Evolutionary conservation across 2,797 vertebrate genomes (phyloP), one percentile per base, ranked within the genome.

Genomic region (Menidia menidia): DNA sequence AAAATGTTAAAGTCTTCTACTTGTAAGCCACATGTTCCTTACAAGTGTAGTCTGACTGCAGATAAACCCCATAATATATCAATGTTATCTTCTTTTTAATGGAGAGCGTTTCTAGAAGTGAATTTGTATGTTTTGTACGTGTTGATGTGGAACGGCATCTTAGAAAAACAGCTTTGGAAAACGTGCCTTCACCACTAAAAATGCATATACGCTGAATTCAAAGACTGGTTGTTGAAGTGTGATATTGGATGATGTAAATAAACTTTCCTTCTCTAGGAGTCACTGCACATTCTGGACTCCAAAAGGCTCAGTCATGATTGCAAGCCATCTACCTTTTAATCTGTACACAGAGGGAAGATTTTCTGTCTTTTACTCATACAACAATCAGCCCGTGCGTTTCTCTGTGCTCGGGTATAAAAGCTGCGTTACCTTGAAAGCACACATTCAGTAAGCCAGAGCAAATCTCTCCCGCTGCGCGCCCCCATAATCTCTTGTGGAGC

Each of bases 401-500:
- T 47, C 44, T 33, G 70, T 45, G 18, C 55, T 41, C 71, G 60
- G 43, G 62, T 68, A 64, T 43, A 65, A 81, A 83, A 78, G 55
- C 63, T 25, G 42, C 25, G 76, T 77, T 81, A 84, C 83, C 80
- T 82, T 78, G 64, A 84, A 80, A 83, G 73, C 63, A 71, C 30
- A 55, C 60, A 73, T 65, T 75, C 63, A 35, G 77, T 85, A 58
- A 70, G 73, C 68, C 31, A 71, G 60, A 73, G 75, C 52, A 64
- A 73, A 71, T 61, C 14, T 15, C 60, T 86, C 71, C 81, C 75
- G 75, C 78, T 75, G 69, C 68, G 82, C 64, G 16, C 64, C 68
- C 71, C 71, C 73, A 55, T 81, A 77, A 88, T 86, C 81, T 77
- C 77, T 81, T 45, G 6, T 7, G 71, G 73, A 82, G 77, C 62